phyloP scores from a whole-genome alignment of 92 coral and sea anemone species.

The Epizoanthus ramosus region DNA sequence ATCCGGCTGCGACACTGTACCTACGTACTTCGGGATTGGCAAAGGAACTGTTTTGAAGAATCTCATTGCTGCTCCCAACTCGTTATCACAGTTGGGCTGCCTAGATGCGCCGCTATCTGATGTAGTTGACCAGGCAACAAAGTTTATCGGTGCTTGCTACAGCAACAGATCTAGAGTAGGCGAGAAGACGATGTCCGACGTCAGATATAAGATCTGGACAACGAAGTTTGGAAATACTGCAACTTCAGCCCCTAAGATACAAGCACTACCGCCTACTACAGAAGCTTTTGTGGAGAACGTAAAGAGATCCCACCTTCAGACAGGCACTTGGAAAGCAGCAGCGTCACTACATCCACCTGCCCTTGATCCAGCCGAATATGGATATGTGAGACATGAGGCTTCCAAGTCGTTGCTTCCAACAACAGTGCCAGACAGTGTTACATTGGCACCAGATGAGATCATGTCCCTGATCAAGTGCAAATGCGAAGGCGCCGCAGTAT shows the following conservation, averaged over 20 bases:
- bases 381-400: slow-evolving; percentile 54
- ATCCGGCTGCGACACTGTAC: slow-evolving; percentile 78
- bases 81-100: slow-evolving; percentile 51
- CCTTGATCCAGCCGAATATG: slow-evolving; percentile 64
- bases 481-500: slow-evolving; percentile 47
- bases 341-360: slow-evolving; percentile 56
- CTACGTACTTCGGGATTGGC: slow-evolving; percentile 71
- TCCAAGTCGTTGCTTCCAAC: slow-evolving; percentile 56
- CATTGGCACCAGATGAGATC: slow-evolving; percentile 61
- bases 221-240: slow-evolving; percentile 63
- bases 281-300: slow-evolving; percentile 69
- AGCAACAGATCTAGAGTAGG: slow-evolving; percentile 40
- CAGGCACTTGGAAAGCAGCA: slow-evolving; percentile 65
- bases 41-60: slow-evolving; percentile 68
- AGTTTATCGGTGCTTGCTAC: slow-evolving; percentile 53
- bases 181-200: slow-evolving; percentile 53
- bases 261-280: slow-evolving; percentile 61
- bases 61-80: slow-evolving; percentile 62
- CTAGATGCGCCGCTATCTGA: slow-evolving; percentile 45
- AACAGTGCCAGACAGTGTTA: slow-evolving; percentile 52
- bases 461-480: slow-evolving; percentile 56
- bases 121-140: slow-evolving; percentile 56
- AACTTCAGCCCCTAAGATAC: slow-evolving; percentile 56
- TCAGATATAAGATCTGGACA: slow-evolving; percentile 56
- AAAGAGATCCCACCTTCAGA: slow-evolving; percentile 68